Base-by-base conservation (phyloP, 2,113 vertebrate species). In the Craseonycteris thonglongyai region DNA sequence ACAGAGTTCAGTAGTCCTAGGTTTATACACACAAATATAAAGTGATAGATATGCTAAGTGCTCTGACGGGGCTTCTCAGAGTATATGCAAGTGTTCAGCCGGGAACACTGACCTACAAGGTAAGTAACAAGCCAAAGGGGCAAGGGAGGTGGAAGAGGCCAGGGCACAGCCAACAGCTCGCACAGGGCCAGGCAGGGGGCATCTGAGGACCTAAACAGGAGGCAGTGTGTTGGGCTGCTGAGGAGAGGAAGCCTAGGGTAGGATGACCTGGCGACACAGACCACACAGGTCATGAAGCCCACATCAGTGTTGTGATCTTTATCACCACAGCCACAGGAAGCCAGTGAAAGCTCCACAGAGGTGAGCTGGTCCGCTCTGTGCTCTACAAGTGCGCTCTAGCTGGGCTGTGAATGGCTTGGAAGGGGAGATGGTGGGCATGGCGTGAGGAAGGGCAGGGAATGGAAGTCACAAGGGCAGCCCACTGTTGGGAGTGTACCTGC, bases 271-370 rank as follows among this genome's bases (percentile, higher is more conserved):
- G 49, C 16, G 40, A 66, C 47, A 28, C 19, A 35, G 35, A 14
- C 6, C 54, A 16, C 11, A 6, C 26, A 21, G 22, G 26, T 16
- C 54, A 26, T 0, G 7, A 40, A 2, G 21, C 6, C 18, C 49
- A 16, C 42, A 51, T 18, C 3, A 4, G 28, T 1, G 21, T 89
- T 40, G n/a, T 6, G 33, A 56, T n/a, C 69, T 78, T 88, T 38
- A 45, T 56, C 28, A 14, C 74, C n/a, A 40, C 19, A 76, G 54
- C 40, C 16, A 7, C 2, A 1, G 30, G 72, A 68, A 78, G 76
- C 30, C 63, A 58, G 9, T 26, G 28, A 16, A 65, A 51, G 0
- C 13, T 24, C 21, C 24, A n/a, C 15, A 45, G 56, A 71, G 18
- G 30, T 33, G 54, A 76, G 4, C 86, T 49, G 54, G 59, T 58